phyloP scores from a whole-genome alignment of 2,113 vertebrate species.

The Oceanites oceanicus region DNA sequence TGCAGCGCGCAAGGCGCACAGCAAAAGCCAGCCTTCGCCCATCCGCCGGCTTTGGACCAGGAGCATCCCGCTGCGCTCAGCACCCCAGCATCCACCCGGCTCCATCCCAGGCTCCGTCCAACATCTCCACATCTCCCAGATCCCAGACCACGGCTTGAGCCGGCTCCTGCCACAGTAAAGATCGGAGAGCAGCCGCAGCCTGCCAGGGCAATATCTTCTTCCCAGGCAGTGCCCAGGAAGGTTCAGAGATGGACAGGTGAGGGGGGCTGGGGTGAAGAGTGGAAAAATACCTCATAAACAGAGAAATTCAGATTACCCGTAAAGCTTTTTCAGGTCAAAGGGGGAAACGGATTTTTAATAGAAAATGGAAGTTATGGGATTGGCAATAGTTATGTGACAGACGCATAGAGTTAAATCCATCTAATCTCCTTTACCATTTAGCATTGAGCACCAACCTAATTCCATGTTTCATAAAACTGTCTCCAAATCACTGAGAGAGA shows the following conservation, averaged over 20 bases:
- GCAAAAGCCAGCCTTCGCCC: background rate
- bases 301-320: conserved; percentile 69
- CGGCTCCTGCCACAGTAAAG: background rate
- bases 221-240: background rate
- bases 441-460: conserved; percentile 78
- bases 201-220: background rate
- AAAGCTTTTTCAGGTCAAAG: conserved; percentile 79
- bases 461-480: conserved; percentile 80
- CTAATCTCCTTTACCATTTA: conserved; percentile 90
- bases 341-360: conserved; percentile 73
- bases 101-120: background rate
- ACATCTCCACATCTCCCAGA: background rate
- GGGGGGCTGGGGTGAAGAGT: background rate
- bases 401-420: conserved; percentile 85
- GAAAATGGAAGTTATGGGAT: conserved; percentile 83
- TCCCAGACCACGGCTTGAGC: background rate
- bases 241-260: background rate
- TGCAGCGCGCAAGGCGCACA: background rate
- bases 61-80: background rate
- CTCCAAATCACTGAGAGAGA: conserved; percentile 76
- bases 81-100: rapidly evolving
- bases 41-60: background rate
- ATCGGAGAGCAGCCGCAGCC: background rate
- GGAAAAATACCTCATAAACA: conserved; percentile 58
- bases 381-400: conserved; percentile 82